A percentile compares a stretch with the other conserved stretches of the same genome.
phyloP scores from a whole-genome alignment of 2,888 invertebrate species.

The Ophioninae sp. region DNA sequence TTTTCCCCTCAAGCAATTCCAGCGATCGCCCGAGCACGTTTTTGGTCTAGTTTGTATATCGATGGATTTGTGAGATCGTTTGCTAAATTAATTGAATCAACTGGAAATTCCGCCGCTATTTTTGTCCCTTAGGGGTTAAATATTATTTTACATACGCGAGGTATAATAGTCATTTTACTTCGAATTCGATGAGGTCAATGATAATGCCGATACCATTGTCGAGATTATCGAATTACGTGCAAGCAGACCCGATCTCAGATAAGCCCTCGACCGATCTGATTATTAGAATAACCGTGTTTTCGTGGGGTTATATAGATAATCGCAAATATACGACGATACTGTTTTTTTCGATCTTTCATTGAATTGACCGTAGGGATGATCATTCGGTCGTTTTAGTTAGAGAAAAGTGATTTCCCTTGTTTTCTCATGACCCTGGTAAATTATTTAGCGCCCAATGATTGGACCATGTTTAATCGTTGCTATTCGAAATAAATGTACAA shows the following conservation, averaged over 20 bases:
- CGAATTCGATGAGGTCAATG: background rate
- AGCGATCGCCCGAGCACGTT: background rate
- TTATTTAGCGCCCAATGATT: too few species aligned
- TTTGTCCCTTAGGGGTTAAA: background rate
- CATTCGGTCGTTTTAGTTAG: background rate
- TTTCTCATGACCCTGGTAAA: too few species aligned
- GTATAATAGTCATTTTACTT: background rate
- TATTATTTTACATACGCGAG: background rate
- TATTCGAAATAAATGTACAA: background rate
- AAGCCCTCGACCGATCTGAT: conserved; percentile 6
- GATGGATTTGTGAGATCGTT: background rate
- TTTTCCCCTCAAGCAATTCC: background rate
- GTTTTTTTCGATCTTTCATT: background rate
- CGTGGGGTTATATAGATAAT: background rate
- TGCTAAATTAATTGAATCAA: background rate
- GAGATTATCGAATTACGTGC: conserved; percentile 48
- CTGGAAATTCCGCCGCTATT: background rate
- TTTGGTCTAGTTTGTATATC: background rate
- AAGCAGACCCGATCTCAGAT: conserved; percentile 24
- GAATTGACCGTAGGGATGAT: background rate
- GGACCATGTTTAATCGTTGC: background rate
- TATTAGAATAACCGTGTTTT: conserved; percentile 6
- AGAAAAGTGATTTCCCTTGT: too few species aligned
- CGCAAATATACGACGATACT: background rate
- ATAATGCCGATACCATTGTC: background rate